phyloP scores from a whole-genome alignment of 2,888 invertebrate genomes.

The Dicranocentrus wangi region DNA sequence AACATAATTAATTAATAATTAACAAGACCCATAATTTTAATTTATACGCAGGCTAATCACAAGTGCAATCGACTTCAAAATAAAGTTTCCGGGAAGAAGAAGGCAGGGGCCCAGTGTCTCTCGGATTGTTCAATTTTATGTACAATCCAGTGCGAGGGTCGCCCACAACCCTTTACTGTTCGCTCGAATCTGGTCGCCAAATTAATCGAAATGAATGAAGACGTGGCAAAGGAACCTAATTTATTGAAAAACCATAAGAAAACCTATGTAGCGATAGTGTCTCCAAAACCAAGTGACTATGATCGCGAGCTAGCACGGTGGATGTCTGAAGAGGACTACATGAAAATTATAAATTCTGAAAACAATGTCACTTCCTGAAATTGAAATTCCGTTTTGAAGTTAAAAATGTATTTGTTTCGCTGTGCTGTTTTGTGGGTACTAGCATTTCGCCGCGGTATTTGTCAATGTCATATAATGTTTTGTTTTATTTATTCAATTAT shows the following conservation, averaged over 20 bases:
- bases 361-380: no score
- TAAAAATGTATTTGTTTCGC: no score
- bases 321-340: conserved; percentile 47
- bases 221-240: conserved; percentile 81
- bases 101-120: conserved; percentile 88
- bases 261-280: conserved; percentile 88
- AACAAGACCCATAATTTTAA: no score
- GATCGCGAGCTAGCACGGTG: conserved; percentile 49
- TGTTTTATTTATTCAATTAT: no score
- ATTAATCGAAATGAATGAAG: conserved; percentile 86
- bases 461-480: no score
- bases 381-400: no score
- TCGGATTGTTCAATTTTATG: conserved; percentile 84
- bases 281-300: conserved; percentile 78
- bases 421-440: no score
- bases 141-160: conserved; percentile 78
- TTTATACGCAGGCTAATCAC: conserved; percentile 55
- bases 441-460: no score
- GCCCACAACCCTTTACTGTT: conserved; percentile 80
- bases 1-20: no score
- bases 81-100: conserved; percentile 88
- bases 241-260: conserved; percentile 80
- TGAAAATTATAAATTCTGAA: conserved; percentile 6
- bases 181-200: conserved; percentile 86
- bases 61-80: conserved; percentile 82